Evolutionary conservation across 2,113 vertebrate species (phyloP).

Genomic region (Smithornis capensis): DNA sequence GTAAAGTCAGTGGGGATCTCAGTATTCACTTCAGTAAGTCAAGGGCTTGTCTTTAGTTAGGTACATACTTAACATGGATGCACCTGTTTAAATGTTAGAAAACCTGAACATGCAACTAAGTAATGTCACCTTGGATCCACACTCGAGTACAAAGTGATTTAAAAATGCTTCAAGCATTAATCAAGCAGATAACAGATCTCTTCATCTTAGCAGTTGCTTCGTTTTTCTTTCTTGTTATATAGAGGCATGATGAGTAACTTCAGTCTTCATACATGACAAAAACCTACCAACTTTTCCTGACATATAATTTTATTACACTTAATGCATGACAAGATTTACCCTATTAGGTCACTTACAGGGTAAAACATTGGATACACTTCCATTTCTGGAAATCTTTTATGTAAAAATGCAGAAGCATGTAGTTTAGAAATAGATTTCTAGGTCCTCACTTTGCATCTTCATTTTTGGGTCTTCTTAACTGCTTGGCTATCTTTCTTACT

Average conservation of each 20-base stretch:
- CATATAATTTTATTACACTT: background rate
- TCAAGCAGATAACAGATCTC: background rate
- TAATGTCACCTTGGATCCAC: background rate
- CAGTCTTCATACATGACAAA: background rate
- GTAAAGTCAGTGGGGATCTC: background rate
- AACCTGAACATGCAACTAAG: background rate
- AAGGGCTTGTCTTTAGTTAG: background rate
- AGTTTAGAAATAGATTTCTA: background rate
- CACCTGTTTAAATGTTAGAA: background rate
- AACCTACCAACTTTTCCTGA: background rate
- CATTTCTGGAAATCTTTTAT: background rate
- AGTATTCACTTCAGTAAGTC: background rate
- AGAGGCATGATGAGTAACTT: background rate
- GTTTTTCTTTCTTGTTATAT: background rate
- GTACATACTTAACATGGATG: background rate
- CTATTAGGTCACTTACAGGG: background rate
- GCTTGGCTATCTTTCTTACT: background rate
- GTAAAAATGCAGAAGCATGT: background rate
- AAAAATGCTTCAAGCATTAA: background rate
- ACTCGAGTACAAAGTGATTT: background rate
- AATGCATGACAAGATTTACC: background rate
- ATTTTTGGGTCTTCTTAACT: background rate
- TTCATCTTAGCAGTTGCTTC: background rate
- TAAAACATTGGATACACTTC: background rate
- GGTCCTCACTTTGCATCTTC: background rate